phyloP scores from a whole-genome alignment of 2,888 invertebrate species.

The Drosophila sordidula region DNA sequence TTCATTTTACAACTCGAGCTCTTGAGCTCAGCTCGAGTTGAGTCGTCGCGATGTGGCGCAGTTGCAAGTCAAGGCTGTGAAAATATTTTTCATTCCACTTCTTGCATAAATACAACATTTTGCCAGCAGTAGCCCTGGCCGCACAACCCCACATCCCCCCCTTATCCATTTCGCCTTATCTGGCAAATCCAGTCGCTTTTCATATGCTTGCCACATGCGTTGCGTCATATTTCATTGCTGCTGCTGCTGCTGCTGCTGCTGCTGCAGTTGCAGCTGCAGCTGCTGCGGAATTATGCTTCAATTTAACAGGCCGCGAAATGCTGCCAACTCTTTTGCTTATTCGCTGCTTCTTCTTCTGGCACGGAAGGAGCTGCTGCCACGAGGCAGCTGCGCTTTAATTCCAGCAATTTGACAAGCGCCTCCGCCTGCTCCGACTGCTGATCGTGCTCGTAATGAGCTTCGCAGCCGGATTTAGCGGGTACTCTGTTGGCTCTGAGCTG shows the following conservation, averaged over 20 bases:
- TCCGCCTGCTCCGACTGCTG: constrained; percentile 31
- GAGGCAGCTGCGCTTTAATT: constrained; percentile 57
- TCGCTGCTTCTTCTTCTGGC: not conserved
- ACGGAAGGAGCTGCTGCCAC: not conserved
- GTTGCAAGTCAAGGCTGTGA: constrained; percentile 74
- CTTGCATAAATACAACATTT: constrained; percentile 78
- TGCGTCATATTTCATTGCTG: constrained; percentile 69
- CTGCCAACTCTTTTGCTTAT: constrained; percentile 45
- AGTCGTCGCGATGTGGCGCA: constrained; percentile 42
- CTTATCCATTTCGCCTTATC: constrained; percentile 24
- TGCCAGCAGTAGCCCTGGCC: constrained; percentile 17
- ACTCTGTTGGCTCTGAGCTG: constrained; percentile 23
- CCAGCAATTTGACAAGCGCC: constrained; percentile 69
- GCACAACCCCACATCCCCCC: constrained; percentile 3
- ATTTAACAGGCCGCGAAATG: constrained; percentile 73
- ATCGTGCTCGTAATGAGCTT: constrained; percentile 61
- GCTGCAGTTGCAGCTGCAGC: constrained; percentile 39
- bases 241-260: constrained; percentile 33
- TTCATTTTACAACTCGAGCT: constrained; percentile 60
- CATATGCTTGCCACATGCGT: constrained; percentile 74
- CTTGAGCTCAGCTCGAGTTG: constrained; percentile 41
- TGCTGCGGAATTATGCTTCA: constrained; percentile 68
- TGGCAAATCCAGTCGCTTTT: constrained; percentile 60
- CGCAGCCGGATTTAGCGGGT: constrained; percentile 33
- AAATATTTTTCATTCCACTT: constrained; percentile 75